phyloP scores from a whole-genome alignment of 2,797 vertebrate species.

The Toxotes lorentzi region DNA sequence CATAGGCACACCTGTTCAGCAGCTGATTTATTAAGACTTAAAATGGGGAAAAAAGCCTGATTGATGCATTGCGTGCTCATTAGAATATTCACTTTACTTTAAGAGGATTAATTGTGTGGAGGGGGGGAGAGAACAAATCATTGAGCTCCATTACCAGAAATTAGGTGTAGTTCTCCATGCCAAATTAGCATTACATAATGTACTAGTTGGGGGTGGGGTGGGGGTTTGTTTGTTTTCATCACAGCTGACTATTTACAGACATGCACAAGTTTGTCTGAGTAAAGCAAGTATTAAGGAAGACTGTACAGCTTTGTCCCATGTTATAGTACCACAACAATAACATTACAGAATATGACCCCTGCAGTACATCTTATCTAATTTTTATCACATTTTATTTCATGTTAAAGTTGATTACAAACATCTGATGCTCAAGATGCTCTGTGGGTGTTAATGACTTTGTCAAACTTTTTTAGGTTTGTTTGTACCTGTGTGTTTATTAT shows the following conservation, averaged over 20 bases:
- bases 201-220: conserved; percentile 37
- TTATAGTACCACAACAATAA: background rate
- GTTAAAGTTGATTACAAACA: background rate
- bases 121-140: conserved; percentile 65
- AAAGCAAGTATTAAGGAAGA: conserved; percentile 6
- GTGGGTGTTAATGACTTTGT: background rate
- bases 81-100: conserved; percentile 67
- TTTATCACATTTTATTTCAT: background rate
- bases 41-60: background rate
- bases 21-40: background rate
- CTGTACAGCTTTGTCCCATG: background rate
- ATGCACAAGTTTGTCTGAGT: conserved; percentile 12
- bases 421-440: background rate
- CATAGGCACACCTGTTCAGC: conserved; percentile 8
- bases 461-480: background rate
- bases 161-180: conserved; percentile 64
- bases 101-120: conserved; percentile 73
- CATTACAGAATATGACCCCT: background rate
- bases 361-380: background rate
- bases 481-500: background rate
- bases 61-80: conserved; percentile 47
- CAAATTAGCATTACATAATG: conserved; percentile 79
- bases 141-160: conserved; percentile 79
- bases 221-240: conserved; percentile 68
- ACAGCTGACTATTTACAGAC: conserved; percentile 54